Evolutionary conservation across 2,113 vertebrate genomes (phyloP).

Genomic region (Tiliqua scincoides): DNA sequence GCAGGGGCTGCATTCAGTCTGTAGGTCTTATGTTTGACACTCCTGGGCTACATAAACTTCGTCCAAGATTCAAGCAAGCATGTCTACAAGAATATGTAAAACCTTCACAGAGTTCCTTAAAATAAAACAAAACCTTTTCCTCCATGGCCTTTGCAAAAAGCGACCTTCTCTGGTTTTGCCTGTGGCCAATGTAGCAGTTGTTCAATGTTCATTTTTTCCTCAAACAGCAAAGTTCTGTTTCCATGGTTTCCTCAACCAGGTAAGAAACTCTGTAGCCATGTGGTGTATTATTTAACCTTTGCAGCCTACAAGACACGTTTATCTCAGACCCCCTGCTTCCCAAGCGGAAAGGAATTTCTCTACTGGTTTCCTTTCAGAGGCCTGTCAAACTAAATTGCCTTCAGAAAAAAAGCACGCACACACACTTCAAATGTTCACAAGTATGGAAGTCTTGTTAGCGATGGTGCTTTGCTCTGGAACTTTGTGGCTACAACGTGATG

Average conservation of each 20-base stretch:
- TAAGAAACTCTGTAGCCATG: neutral
- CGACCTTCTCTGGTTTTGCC: neutral
- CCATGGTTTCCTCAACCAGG: constrained; percentile 11
- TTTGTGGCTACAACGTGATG: constrained; percentile 4
- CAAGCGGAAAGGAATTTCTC: constrained; percentile 41
- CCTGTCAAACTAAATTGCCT: constrained; percentile 23
- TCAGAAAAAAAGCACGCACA: constrained; percentile 26
- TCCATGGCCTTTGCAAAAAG: neutral
- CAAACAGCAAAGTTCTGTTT: neutral
- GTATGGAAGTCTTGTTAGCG: neutral
- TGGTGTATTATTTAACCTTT: constrained; percentile 14
- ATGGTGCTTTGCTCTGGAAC: neutral
- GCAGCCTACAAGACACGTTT: constrained; percentile 6
- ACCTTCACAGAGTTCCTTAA: neutral
- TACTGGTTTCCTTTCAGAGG: constrained; percentile 16
- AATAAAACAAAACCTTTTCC: neutral
- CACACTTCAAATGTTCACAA: constrained; percentile 14
- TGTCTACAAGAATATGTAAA: neutral
- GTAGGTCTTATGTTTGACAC: too few relatives aligned
- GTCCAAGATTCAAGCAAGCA: neutral
- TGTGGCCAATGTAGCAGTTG: neutral
- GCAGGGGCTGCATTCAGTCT: too few relatives aligned
- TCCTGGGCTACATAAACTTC: too few relatives aligned
- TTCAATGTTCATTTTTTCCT: neutral
- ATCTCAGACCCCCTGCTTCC: neutral